phyloP scores from a whole-genome alignment of 2,888 invertebrate species.

The Eledona agricola region DNA sequence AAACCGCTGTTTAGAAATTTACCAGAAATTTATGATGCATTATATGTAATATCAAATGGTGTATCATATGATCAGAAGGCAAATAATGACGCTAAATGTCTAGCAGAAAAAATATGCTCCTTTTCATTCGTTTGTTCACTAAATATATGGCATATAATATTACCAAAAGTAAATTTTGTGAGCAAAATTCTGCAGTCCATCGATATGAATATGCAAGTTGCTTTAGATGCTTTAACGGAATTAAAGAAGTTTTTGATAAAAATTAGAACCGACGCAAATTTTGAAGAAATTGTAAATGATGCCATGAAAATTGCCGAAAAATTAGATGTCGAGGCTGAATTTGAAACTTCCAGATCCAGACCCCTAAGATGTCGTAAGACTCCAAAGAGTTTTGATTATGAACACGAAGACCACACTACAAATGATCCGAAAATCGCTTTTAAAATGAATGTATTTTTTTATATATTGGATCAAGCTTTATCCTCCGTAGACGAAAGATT shows the following conservation, averaged over 20 bases:
- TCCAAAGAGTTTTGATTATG: conserved; percentile 39
- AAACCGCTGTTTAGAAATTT: conserved; percentile 1
- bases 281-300: conserved; percentile 39
- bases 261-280: conserved; percentile 39
- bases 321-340: conserved; percentile 41
- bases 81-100: conserved; percentile 30
- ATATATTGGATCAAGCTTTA: too few species aligned
- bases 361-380: conserved; percentile 37
- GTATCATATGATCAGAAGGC: conserved; percentile 14
- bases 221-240: conserved; percentile 42
- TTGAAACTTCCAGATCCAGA: conserved; percentile 39
- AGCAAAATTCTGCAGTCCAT: conserved; percentile 38
- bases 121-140: conserved; percentile 36
- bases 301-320: conserved; percentile 41
- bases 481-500: too few species aligned
- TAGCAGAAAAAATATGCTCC: conserved; percentile 28
- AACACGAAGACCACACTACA: conserved; percentile 39
- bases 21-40: conserved; percentile 4
- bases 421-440: conserved; percentile 38
- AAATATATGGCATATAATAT: conserved; percentile 35
- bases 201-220: conserved; percentile 42
- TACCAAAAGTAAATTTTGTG: conserved; percentile 42
- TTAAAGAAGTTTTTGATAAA: conserved; percentile 40
- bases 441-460: conserved; percentile 40
- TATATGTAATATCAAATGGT: conserved; percentile 7